Evolutionary conservation across 2,888 invertebrate species (phyloP).

Genomic region (Lasioglossum morio): DNA sequence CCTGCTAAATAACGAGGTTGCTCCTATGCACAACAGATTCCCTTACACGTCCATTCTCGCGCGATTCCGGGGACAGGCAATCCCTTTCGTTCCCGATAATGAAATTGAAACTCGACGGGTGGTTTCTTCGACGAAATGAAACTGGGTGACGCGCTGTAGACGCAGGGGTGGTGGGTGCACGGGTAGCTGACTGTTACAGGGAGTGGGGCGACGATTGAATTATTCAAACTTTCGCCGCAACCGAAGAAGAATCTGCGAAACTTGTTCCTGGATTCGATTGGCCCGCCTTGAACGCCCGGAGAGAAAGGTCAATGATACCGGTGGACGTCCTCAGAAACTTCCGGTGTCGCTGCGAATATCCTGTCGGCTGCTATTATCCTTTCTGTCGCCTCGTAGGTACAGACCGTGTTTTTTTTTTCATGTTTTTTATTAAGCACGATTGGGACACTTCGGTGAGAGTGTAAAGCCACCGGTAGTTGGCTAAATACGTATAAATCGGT

Average conservation of each 20-base stretch:
- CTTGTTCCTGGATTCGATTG: constrained; percentile 58
- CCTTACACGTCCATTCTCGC: constrained; percentile 40
- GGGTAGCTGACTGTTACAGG: not conserved
- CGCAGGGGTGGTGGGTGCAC: not conserved
- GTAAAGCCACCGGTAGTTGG: not conserved
- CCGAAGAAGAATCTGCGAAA: constrained; percentile 23
- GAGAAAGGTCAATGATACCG: constrained; percentile 49
- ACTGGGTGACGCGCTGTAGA: not conserved
- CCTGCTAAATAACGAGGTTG: constrained; percentile 31
- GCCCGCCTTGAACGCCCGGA: not conserved
- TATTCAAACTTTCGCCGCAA: constrained; percentile 69
- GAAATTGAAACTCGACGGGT: constrained; percentile 61
- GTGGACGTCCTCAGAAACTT: not conserved
- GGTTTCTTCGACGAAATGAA: constrained; percentile 29
- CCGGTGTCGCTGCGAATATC: not conserved
- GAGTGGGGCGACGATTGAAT: constrained; percentile 56
- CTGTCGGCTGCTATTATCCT: not conserved
- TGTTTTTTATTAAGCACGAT: no score
- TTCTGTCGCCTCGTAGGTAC: no score
- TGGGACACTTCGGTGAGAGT: not conserved
- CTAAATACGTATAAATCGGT: not conserved
- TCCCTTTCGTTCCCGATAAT: constrained; percentile 56
- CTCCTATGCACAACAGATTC: constrained; percentile 50
- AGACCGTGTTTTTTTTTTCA: no score
- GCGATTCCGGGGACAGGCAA: constrained; percentile 9